Conservation (phyloP, 30 jellyfish, hydroid and myxozoan species). For the Aurelia aurita region DNA sequence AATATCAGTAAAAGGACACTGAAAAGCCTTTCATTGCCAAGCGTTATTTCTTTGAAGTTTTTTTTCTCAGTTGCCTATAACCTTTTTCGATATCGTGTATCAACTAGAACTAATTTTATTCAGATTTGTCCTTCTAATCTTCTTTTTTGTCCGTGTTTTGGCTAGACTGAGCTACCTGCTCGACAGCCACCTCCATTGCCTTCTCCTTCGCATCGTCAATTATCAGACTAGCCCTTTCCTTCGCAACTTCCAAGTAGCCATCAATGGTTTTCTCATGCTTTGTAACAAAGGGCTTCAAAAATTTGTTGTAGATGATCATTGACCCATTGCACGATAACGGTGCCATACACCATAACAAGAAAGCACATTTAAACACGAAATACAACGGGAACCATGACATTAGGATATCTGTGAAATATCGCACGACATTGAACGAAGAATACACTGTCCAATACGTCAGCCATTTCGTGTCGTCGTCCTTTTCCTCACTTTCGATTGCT, state of each 20-base stretch:
- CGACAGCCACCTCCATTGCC: not conserved
- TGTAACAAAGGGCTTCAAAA: conserved; percentile 75
- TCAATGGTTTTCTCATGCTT: conserved; percentile 81
- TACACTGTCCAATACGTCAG: conserved; percentile 85
- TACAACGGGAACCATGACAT: conserved; percentile 83
- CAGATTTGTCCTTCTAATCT: not conserved
- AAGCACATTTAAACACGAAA: conserved; percentile 68
- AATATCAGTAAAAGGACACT: too few species aligned
- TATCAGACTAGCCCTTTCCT: conserved; percentile 40
- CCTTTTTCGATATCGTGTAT: too few species aligned
- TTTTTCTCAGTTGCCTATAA: too few species aligned
- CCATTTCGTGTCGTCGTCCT: conserved; percentile 90
- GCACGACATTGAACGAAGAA: conserved; percentile 74
- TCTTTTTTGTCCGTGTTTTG: not conserved
- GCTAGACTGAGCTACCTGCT: not conserved
- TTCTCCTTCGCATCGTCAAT: conserved; percentile 61
- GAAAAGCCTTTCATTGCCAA: too few species aligned
- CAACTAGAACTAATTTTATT: too few species aligned
- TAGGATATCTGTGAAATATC: conserved; percentile 75
- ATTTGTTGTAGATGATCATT: conserved; percentile 55
- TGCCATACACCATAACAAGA: conserved; percentile 93
- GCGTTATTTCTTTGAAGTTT: too few species aligned
- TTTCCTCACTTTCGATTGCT: conserved; percentile 75
- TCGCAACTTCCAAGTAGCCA: conserved; percentile 61
- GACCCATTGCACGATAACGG: conserved; percentile 93